Conservation (phyloP, 2,113 vertebrate species). For the Lagopus muta region DNA sequence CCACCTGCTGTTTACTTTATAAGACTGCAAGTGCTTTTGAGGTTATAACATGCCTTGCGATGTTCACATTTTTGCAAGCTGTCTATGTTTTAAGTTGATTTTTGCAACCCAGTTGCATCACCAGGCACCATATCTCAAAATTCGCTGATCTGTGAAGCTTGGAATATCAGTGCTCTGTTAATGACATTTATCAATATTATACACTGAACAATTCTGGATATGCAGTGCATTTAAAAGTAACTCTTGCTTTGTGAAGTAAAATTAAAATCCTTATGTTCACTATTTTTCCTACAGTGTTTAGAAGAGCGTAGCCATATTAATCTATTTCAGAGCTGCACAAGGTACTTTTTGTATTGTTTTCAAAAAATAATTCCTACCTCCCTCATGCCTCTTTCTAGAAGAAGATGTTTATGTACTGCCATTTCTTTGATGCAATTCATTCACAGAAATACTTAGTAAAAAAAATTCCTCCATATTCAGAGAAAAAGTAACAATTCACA, state of each 20-base stretch:
- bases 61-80: not conserved
- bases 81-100: not conserved
- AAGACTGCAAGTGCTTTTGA: conserved; percentile 7
- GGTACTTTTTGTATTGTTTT: not conserved
- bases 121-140: not conserved
- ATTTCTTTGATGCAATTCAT: not conserved
- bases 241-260: not conserved
- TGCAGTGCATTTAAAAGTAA: not conserved
- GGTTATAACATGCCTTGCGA: not conserved
- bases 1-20: not conserved
- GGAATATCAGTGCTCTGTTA: not conserved
- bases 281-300: not conserved
- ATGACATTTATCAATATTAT: not conserved
- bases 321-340: not conserved
- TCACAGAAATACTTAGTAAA: not conserved
- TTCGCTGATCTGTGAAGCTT: not conserved
- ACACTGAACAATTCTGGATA: not conserved
- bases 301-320: not conserved
- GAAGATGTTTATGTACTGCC: not conserved
- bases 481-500: not conserved
- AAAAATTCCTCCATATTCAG: not conserved
- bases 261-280: not conserved
- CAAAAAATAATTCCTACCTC: not conserved
- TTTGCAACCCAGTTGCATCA: not conserved
- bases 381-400: not conserved